Evolutionary conservation across 2,888 invertebrate species (phyloP).

Genomic region (Noctua janthina): DNA sequence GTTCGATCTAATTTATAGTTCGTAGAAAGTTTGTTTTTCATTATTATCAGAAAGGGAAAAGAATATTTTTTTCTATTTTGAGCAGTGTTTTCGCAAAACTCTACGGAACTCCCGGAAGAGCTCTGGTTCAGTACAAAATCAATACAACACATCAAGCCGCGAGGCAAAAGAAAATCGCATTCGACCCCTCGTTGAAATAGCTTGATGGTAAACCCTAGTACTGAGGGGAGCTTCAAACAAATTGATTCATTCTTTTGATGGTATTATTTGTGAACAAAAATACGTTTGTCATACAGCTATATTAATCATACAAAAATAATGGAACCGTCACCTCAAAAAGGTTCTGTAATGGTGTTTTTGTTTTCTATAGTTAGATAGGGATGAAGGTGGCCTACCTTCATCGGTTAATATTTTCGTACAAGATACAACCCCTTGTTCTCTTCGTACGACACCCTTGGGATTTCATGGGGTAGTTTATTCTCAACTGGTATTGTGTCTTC

Average conservation of each 20-base stretch:
- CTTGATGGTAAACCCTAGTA: conserved; percentile 51
- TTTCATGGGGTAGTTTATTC: conserved; percentile 29
- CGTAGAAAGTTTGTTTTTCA: conserved; percentile 10
- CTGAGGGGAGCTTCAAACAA: conserved; percentile 51
- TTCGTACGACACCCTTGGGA: conserved; percentile 22
- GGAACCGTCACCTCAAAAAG: conserved; percentile 27
- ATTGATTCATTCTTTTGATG: conserved; percentile 57
- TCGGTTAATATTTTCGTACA: conserved; percentile 17
- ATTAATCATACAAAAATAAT: conserved; percentile 49
- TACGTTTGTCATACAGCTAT: conserved; percentile 27
- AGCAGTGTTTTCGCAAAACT: conserved; percentile 38
- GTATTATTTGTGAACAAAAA: conserved; percentile 46
- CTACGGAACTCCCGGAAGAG: conserved; percentile 37
- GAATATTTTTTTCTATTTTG: conserved; percentile 10
- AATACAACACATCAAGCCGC: conserved; percentile 61
- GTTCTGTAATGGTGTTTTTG: not conserved
- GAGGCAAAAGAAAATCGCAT: conserved; percentile 65
- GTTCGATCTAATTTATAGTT: not conserved
- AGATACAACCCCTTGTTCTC: conserved; percentile 11
- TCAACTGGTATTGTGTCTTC: conserved; percentile 17
- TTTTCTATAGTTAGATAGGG: conserved; percentile 4
- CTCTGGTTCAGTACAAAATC: conserved; percentile 57
- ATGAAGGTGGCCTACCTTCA: not conserved
- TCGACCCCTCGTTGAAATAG: conserved; percentile 61
- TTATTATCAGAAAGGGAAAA: not conserved